Conservation (phyloP, 2,797 vertebrate genomes). For the Spondyliosoma cantharus region DNA sequence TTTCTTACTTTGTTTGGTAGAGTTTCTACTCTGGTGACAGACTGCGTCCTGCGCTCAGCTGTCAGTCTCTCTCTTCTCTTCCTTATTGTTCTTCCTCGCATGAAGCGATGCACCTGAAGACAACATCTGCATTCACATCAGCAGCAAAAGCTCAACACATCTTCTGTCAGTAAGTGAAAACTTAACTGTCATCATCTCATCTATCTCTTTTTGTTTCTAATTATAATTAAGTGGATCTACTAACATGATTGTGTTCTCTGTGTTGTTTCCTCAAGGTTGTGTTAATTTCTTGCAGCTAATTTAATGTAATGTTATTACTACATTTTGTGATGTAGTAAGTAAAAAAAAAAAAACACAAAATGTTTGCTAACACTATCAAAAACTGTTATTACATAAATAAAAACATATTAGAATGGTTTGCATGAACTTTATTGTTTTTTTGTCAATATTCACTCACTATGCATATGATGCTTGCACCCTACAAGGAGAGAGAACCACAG, state of each 20-base stretch:
- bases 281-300: not conserved
- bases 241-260: too few species aligned
- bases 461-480: too few species aligned
- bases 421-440: too few species aligned
- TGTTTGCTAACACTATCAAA: not conserved
- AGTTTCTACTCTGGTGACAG: slow-evolving; percentile 84
- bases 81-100: slow-evolving; percentile 88
- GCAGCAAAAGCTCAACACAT: too few species aligned
- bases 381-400: not conserved
- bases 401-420: too few species aligned
- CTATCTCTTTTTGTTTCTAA: too few species aligned
- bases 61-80: slow-evolving; percentile 88
- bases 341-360: too few species aligned
- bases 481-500: too few species aligned
- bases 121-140: not conserved
- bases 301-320: not conserved
- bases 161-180: too few species aligned
- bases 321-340: not conserved
- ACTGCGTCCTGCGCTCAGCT: slow-evolving; percentile 86
- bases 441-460: too few species aligned
- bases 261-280: not conserved
- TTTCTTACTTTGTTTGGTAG: slow-evolving; percentile 85
- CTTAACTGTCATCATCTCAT: too few species aligned
- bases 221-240: too few species aligned
- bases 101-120: slow-evolving; percentile 86